Conservation (phyloP, 2,797 vertebrate genomes). For the Galago senegalensis region DNA sequence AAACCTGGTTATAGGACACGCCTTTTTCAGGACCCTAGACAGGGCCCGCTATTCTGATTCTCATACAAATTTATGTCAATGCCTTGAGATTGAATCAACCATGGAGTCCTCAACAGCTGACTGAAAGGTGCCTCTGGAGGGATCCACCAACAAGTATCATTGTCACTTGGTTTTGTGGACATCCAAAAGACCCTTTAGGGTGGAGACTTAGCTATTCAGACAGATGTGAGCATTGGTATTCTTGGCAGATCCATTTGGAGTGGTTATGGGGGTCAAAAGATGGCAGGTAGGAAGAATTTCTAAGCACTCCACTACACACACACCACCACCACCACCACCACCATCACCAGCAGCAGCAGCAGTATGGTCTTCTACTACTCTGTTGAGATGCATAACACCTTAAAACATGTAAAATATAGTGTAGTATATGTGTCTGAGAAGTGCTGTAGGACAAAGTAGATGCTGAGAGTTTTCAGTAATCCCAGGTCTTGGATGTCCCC, state of each 20-base stretch:
- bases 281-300: neutral
- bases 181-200: neutral
- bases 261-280: neutral
- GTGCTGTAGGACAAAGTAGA: neutral
- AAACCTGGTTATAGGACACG: neutral
- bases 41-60: accelerated
- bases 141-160: neutral
- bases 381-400: neutral
- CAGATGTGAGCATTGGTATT: slow-evolving; percentile 9
- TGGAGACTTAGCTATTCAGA: slow-evolving; percentile 47
- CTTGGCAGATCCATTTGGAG: neutral
- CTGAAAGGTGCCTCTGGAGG: slow-evolving; percentile 4
- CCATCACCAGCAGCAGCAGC: neutral
- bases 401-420: neutral
- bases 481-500: neutral
- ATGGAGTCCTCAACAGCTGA: neutral
- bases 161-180: neutral
- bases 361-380: neutral
- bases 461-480: neutral
- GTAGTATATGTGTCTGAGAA: neutral
- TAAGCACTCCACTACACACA: neutral
- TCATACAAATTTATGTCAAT: neutral
- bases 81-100: neutral
- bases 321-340: neutral
- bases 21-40: slow-evolving; percentile 67